Base-by-base conservation (phyloP, 2,797 vertebrate species). In the Lutjanus campechanus region DNA sequence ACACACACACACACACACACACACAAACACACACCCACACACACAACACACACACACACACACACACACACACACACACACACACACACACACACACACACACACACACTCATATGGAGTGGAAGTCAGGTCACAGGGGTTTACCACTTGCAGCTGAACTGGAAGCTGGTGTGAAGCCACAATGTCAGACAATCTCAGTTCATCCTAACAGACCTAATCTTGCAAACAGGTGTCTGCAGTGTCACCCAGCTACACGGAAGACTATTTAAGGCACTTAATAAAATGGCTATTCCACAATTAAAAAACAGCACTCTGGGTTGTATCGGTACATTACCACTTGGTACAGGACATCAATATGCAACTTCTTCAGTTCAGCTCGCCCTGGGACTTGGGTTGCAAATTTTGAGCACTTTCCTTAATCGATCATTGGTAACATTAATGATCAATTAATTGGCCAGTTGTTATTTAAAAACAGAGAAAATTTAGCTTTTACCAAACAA, bases 101-200 rank as follows among this genome's bases (percentile, higher is more conserved):
- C 43, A 46, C 82, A 50, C 70, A 75, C 43, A 77, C 69, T 68
- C 66, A 73, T n/a, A 82, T 44, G 56, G 70, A 80, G 75, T 69
- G 72, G 61, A 90, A 76, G 81, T 77, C 83, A 55, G 73, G 87
- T 89, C 85, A 81, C 54, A 59, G 29, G 73, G 76, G 71, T 84
- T 80, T 82, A 44, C 64, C 84, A 83, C 67, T 74, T 74, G 72
- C 59, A 81, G 75, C 65, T 79, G 69, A 81, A 80, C 71, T 88
- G 47, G 68, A 78, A 77, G 75, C 69, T 69, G 44, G 54, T 79
- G 83, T 55, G 71, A 79, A 68, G 67, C 66, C 49, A 50, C 59
- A 11, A 10, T 47, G 62, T 75, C 76, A 83, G 51, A 60, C 60
- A 63, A 49, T 60, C 49, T 70, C 17, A 44, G 29, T 56, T 47